A percentile compares a stretch with the other conserved stretches of the same genome.
These are phyloP conservation scores for Dicrurus megarhynchus DNA, from an alignment of 2,113 vertebrate species.

Conservation along the genomic window DNA sequence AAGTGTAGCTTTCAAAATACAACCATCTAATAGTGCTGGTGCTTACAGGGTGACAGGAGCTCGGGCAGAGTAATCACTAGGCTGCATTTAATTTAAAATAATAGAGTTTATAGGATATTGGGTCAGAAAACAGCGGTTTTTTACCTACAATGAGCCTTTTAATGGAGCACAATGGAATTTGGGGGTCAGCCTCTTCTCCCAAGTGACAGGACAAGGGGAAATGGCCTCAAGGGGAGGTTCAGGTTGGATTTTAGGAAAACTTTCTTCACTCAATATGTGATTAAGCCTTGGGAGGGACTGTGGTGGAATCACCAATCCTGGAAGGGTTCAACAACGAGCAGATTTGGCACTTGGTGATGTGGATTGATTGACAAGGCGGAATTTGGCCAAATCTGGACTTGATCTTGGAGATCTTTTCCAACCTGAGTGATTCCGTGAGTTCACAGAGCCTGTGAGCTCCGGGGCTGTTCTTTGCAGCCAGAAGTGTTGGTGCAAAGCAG, in stretches of 20 bases:
- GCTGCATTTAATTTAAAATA: background rate
- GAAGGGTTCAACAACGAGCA: fast-evolving
- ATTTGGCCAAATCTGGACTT: background rate
- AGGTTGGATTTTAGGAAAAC: background rate
- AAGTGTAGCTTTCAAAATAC: background rate
- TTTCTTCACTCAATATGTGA: background rate
- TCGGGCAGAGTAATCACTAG: background rate
- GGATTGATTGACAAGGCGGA: background rate
- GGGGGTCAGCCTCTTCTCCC: fast-evolving
- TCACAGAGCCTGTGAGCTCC: fast-evolving
- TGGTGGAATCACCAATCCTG: background rate
- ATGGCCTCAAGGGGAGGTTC: background rate
- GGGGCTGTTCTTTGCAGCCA: background rate
- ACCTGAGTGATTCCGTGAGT: fast-evolving
- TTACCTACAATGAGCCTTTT: background rate
- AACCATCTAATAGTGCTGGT: background rate
- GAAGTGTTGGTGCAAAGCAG: background rate
- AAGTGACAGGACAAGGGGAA: background rate
- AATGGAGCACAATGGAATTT: background rate
- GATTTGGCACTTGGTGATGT: background rate
- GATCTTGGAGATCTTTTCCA: background rate
- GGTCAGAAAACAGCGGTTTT: background rate
- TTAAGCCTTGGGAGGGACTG: background rate
- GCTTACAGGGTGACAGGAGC: background rate
- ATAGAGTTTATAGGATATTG: background rate